These are phyloP conservation scores for Hoplostethus atlanticus DNA, from an alignment of 2,797 vertebrate genomes.

Conservation along the genomic window DNA sequence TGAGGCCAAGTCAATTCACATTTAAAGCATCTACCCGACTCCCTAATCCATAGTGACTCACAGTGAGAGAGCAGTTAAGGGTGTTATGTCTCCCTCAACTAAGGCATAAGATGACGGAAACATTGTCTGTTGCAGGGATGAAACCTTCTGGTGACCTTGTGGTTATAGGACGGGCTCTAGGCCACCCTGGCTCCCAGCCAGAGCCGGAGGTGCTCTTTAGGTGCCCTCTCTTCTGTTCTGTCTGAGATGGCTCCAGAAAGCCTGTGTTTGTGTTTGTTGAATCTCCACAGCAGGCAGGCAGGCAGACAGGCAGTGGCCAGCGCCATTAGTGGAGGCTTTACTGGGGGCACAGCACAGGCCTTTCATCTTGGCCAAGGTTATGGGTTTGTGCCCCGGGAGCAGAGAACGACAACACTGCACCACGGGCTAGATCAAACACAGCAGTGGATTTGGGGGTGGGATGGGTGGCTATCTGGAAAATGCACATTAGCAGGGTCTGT, in stretches of 20 bases:
- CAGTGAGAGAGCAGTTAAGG: background rate
- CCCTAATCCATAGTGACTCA: background rate
- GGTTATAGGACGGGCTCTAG: slow-evolving; percentile 32
- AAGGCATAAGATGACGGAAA: background rate
- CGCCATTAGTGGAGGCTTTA: slow-evolving; percentile 72
- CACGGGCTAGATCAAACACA: slow-evolving; percentile 71
- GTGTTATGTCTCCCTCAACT: background rate
- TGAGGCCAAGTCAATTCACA: too few relatives aligned
- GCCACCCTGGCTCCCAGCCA: slow-evolving; percentile 42
- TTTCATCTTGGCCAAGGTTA: slow-evolving; percentile 80
- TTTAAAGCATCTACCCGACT: too few relatives aligned
- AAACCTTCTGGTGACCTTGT: slow-evolving; percentile 55
- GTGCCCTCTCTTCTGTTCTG: slow-evolving; percentile 32
- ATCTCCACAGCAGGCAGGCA: slow-evolving; percentile 61
- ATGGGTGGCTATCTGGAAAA: slow-evolving; percentile 50
- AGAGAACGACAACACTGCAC: slow-evolving; percentile 65
- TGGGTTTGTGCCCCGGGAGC: slow-evolving; percentile 66
- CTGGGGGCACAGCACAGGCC: slow-evolving; percentile 67
- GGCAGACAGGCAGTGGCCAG: slow-evolving; percentile 40
- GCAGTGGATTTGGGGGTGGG: slow-evolving; percentile 53
- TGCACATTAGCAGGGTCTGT: slow-evolving; percentile 15
- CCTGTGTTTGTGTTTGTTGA: slow-evolving; percentile 70
- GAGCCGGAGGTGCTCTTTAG: slow-evolving; percentile 34
- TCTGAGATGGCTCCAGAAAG: slow-evolving; percentile 71
- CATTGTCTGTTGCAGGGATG: background rate